phyloP scores from a whole-genome alignment of 2,888 invertebrate species.

The Leptinotarsa tumamoca region DNA sequence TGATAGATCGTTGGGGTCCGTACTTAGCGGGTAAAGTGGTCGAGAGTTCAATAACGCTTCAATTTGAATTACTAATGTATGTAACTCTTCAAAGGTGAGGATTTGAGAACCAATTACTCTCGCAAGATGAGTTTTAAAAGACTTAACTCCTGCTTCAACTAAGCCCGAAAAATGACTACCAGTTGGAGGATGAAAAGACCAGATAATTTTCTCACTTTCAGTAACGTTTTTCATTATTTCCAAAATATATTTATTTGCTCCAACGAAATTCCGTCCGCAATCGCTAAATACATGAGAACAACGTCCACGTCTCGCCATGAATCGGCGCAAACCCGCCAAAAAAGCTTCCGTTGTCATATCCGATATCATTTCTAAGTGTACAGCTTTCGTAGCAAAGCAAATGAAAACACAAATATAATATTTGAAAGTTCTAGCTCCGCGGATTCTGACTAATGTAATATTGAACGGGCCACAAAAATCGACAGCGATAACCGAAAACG shows the following conservation, averaged over 20 bases:
- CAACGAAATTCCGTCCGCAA: slow-evolving; percentile 42
- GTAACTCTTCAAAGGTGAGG: too few relatives aligned
- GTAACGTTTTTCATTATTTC: slow-evolving; percentile 19
- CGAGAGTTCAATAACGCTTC: too few relatives aligned
- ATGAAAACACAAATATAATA: slow-evolving; percentile 35
- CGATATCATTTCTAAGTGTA: slow-evolving; percentile 35
- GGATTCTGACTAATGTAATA: slow-evolving; percentile 22
- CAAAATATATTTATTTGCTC: slow-evolving; percentile 34
- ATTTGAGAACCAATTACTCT: slow-evolving; percentile 38
- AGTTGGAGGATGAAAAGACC: slow-evolving; percentile 38
- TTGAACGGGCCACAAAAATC: slow-evolving; percentile 35
- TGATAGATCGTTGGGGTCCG: too few relatives aligned
- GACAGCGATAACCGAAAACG: slow-evolving; percentile 26
- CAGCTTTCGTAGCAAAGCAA: slow-evolving; percentile 37
- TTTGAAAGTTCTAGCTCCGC: slow-evolving; percentile 29
- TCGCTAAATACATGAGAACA: too few relatives aligned
- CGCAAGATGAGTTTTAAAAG: too few relatives aligned
- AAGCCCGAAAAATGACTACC: slow-evolving; percentile 39
- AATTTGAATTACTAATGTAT: too few relatives aligned
- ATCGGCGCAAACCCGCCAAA: slow-evolving; percentile 9
- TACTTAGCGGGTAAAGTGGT: too few relatives aligned
- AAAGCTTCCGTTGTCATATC: slow-evolving; percentile 36
- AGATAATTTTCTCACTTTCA: slow-evolving; percentile 26
- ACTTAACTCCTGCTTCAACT: slow-evolving; percentile 38
- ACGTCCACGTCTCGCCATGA: too few relatives aligned